Percentiles rank a stretch among this genome's conserved stretches.
phyloP scores from a whole-genome alignment of 2,113 vertebrate genomes.

The Myrmophylax atrothorax region DNA sequence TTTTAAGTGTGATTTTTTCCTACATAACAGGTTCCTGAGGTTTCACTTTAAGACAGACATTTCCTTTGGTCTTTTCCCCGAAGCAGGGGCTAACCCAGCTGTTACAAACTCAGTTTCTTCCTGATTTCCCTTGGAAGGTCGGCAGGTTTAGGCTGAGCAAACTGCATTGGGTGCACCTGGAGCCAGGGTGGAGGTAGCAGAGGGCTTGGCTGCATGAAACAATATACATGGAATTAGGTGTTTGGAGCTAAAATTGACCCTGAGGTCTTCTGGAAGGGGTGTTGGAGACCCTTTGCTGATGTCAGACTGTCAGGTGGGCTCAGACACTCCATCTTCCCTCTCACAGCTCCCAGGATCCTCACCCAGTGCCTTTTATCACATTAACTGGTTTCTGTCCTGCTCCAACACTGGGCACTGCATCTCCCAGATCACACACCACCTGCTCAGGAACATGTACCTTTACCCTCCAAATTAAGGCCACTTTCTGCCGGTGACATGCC shows the following conservation, averaged over 20 bases:
- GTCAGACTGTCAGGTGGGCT: accelerated
- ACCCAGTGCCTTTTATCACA: accelerated
- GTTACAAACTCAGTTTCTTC: background rate
- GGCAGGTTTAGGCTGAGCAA: background rate
- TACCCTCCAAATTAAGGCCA: background rate
- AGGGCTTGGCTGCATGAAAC: background rate
- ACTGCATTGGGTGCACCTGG: background rate
- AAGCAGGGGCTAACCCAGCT: background rate
- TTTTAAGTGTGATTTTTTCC: background rate
- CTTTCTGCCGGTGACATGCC: background rate
- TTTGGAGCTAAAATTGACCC: background rate
- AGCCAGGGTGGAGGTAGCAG: background rate
- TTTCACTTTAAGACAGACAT: background rate
- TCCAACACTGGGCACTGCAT: background rate
- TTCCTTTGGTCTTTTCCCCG: background rate
- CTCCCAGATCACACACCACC: background rate
- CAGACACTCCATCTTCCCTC: background rate
- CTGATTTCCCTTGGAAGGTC: background rate
- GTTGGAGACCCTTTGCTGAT: background rate
- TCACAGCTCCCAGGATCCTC: background rate
- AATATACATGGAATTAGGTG: accelerated
- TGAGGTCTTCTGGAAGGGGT: background rate
- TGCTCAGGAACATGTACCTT: background rate
- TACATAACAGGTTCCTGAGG: background rate
- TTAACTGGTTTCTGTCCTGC: background rate